Evolutionary conservation across 2,888 invertebrate genomes (phyloP).

Genomic region (Rhamphomyia laevipes): DNA sequence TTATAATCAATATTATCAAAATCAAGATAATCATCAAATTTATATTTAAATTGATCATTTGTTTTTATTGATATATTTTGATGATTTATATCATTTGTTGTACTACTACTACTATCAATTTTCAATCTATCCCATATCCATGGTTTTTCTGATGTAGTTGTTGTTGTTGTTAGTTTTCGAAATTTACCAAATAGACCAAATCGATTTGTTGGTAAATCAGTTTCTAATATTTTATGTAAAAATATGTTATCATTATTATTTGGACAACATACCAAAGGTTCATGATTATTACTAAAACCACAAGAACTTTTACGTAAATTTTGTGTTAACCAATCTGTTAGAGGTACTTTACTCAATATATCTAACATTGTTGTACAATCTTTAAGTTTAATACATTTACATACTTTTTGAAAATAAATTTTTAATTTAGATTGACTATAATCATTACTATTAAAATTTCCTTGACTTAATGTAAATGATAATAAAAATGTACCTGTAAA

Average conservation of each 20-base stretch:
- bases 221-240: background rate
- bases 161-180: too few species aligned
- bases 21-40: constrained; percentile 4
- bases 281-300: constrained; percentile 23
- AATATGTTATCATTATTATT: background rate
- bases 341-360: constrained; percentile 20
- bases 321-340: constrained; percentile 19
- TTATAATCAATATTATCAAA: background rate
- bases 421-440: constrained; percentile 6
- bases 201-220: too few species aligned
- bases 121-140: constrained; percentile 28
- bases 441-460: background rate
- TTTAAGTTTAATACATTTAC: constrained; percentile 27
- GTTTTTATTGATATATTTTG: background rate
- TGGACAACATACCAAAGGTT: constrained; percentile 28
- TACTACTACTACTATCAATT: background rate
- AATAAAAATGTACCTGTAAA: constrained; percentile 2
- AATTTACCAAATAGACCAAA: too few species aligned
- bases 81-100: background rate
- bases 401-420: constrained; percentile 14
- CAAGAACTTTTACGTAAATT: constrained; percentile 24
- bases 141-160: constrained; percentile 17
- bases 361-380: constrained; percentile 24
- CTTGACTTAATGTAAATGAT: background rate
- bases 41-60: background rate